Base-by-base conservation (phyloP, 2,888 invertebrate genomes). In the Noctua fimbriata region DNA sequence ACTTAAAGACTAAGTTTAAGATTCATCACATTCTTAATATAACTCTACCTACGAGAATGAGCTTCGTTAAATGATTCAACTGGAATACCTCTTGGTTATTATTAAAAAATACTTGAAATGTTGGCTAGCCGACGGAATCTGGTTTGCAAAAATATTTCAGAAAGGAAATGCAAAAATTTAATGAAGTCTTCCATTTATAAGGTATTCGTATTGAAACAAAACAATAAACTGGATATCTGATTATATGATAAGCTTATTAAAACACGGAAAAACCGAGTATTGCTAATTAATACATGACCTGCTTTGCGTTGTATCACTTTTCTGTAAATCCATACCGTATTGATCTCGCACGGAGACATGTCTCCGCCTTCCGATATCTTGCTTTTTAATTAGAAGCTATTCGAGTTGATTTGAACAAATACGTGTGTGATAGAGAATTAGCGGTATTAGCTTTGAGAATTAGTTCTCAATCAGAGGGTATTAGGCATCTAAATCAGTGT, bases 341-440 rank as follows among this genome's bases (percentile, higher is more conserved):
- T 47, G 28, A 66, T 72, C 28, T 32, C 0, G n/a, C 6, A 28
- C 4, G 9, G 41, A 21, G 52, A 52, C n/a, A 32, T 41, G 12
- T 47, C 44, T 55, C 28, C 28, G 28, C 16, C 58, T 10, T 49
- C 47, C 16, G 1, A 79, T 79, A 60, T 66, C 66, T 66, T 36
- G 24, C 66, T 79, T 72, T 79, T 55, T 55, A 47, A 79, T 73
- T 79, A 79, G 55, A 79, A 67, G n/a, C 58, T 44, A 32, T 69
- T 14, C 12, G 24, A 52, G 52, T 58, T 55, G 16, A 58, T 49
- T 55, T 66, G 36, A 49, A 80, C 36, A 80, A 80, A 79, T 66
- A 79, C 36, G 41, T 52, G 44, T 28, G 49, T 60, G n/a, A 67
- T 81, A 67, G 73, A 52, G 58, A 63, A 65, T 71, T 52, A 44